Base-by-base conservation (phyloP, 2,888 invertebrate species). In the Willowsia nigromaculata region DNA sequence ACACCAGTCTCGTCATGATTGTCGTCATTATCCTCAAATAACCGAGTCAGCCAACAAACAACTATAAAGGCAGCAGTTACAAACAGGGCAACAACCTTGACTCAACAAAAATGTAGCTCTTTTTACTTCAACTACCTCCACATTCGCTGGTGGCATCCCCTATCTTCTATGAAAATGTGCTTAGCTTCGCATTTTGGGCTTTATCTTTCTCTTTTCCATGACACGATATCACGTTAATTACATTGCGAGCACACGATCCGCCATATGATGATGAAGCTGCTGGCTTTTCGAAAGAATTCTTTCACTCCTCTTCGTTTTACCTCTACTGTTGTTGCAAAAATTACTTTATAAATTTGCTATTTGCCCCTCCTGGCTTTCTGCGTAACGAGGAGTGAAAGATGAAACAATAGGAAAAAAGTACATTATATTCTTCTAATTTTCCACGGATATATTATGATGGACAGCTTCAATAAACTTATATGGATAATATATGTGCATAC, bases 21-120 rank as follows among this genome's bases (percentile, higher is more conserved):
- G 27, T 25, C 78, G 43, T 15, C 74, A 11, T 30, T 47, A 56
- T 74, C n/a, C 47, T 88, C 71, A 87, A 81, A 81, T 71, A 81
- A 81, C 68, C 59, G 86, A 87, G 80, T 80, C 68, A 71, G 25
- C n/a, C n/a, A 68, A 87, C 18, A 56, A 56, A 25, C 62, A 85
- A 30, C 68, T 50, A 50, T 25, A 71, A 56, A 56, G 71, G 56
- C 87, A 81, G 27, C 50, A 71, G 65, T 80, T 65, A 65, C 62
- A 82, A 82, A 74, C 82, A 76, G 88, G 88, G 88, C 88, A 88
- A 88, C 88, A 88, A 88, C 88, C 88, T 88, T 88, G 88, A 74
- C 88, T 82, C 74, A 59, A 74, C 87, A 78, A 68, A 59, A 84
- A 68, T 43, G 56, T 37, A 40, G 1, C 11, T 59, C 37, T 56